A percentile compares a stretch with the other conserved stretches of the same genome.
phyloP scores from a whole-genome alignment of 2,113 vertebrate genomes.

The Neotoma lepida region DNA sequence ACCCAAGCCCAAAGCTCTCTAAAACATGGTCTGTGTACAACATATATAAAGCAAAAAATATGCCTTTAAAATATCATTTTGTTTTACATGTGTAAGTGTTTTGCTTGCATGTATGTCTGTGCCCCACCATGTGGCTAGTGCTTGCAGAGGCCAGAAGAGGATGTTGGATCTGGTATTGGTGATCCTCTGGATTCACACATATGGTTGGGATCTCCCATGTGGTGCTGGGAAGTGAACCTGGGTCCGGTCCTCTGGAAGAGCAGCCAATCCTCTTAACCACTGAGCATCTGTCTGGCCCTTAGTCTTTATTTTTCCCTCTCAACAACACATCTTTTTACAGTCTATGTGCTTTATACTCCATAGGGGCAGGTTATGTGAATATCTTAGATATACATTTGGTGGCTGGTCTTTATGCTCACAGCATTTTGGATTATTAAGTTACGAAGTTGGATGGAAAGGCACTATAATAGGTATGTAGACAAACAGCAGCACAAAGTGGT shows the following conservation, averaged over 20 bases:
- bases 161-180: background rate
- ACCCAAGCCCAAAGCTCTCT: background rate
- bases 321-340: background rate
- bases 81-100: background rate
- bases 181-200: background rate
- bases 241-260: background rate
- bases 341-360: background rate
- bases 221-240: background rate
- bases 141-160: too few relatives aligned
- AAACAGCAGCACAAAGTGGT: constrained; percentile 6
- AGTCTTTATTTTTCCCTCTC: background rate
- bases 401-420: background rate
- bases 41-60: background rate
- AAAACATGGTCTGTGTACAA: background rate
- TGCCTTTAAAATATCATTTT: background rate
- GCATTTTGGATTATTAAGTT: constrained; percentile 33
- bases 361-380: background rate
- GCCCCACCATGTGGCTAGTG: background rate
- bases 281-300: background rate
- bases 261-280: background rate
- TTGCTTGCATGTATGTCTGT: background rate
- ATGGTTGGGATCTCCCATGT: background rate
- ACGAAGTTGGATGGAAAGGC: background rate
- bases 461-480: background rate
- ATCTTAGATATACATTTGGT: background rate